Conservation (phyloP, 2,113 vertebrate genomes). For the Chiloscyllium plagiosum region DNA sequence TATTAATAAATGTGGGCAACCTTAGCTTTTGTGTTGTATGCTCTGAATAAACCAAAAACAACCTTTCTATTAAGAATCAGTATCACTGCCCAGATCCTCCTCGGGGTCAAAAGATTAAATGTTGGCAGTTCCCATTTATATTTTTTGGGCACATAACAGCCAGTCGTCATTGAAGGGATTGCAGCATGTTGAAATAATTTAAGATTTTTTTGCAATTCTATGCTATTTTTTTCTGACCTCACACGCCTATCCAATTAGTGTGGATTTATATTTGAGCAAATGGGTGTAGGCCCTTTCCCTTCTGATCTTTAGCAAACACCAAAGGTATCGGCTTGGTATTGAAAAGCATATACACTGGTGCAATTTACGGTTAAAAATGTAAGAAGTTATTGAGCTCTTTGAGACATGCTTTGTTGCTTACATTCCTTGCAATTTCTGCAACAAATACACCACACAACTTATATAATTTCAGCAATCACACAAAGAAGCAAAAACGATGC, state of each 20-base stretch:
- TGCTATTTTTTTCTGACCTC: neutral
- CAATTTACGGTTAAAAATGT: neutral
- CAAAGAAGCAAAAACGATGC: conserved; percentile 18
- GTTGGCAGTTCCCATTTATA: neutral
- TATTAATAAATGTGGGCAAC: neutral
- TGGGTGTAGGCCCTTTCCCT: conserved; percentile 27
- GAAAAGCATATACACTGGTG: neutral
- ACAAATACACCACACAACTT: neutral
- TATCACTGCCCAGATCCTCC: neutral
- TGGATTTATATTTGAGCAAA: neutral
- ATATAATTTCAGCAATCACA: neutral
- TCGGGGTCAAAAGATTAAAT: neutral
- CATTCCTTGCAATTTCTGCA: neutral
- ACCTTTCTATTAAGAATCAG: neutral
- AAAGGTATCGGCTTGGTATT: neutral
- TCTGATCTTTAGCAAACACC: conserved; percentile 22
- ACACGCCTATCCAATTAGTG: neutral
- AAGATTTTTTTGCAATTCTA: neutral
- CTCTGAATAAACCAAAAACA: neutral
- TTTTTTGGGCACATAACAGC: neutral
- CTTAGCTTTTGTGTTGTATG: neutral
- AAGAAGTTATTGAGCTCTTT: neutral
- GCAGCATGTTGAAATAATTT: neutral
- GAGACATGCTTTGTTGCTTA: neutral
- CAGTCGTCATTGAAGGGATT: neutral